Evolutionary conservation across 2,113 vertebrate genomes (phyloP), one percentile per base, ranked within the genome.

Genomic region (Ploceus nigricollis): DNA sequence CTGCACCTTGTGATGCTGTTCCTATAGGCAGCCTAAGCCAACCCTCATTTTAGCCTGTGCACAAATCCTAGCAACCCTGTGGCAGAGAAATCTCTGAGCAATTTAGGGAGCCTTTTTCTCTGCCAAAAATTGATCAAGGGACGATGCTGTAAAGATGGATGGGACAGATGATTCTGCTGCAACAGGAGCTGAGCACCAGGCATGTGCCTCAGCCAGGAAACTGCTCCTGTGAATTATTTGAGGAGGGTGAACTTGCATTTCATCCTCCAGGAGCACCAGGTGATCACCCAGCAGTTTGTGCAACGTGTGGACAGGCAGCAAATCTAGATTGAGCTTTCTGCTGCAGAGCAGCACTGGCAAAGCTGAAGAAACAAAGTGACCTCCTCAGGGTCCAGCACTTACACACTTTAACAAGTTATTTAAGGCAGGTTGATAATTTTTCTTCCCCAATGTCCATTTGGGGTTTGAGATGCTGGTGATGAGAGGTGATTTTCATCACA

Each of bases 401-500:
- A 23, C 2, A 45, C 15, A 25, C 1, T 71, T 71, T 13, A 53
- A 12, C 23, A 22, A 10, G 11, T 50, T n/a, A 33, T 70, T 85
- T 88, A 25, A 58, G 58, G 16, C 8, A 48, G 6, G 20, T 60
- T 84, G 22, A 20, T 84, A 48, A 65, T 78, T 75, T 92, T 71
- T 42, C 50, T 21, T 71, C n/a, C 24, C 25, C 35, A 25, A 2
- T 77, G 71, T 82, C 75, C 58, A 2, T n/a, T 71, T 81, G 51
- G 10, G 35, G 16, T 44, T 86, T 70, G 83, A 69, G 70, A 17
- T 53, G 22, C 25, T 87, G 28, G 17, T 42, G 57, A 6, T 42
- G 24, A 14, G 54, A 63, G 6, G 25, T 0, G 0, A 47, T 76
- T 82, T 69, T 30, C 35, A 21, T 69, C 2, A 1, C 23, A 82